Percentiles rank a stretch among this genome's conserved stretches.
Conservation (phyloP, 2,888 invertebrate genomes). For the Macrostomum cliftonense region DNA sequence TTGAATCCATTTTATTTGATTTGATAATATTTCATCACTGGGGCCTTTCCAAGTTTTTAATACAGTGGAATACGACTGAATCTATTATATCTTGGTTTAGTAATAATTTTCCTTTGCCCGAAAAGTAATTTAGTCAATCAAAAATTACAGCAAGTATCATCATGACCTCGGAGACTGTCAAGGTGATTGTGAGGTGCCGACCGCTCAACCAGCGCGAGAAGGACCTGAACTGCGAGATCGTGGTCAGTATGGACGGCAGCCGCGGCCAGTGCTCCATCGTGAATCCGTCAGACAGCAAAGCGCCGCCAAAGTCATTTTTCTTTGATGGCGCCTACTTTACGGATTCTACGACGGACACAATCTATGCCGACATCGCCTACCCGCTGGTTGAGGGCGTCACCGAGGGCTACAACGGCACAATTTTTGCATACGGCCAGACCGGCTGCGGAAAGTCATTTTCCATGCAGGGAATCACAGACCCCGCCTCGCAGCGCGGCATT, state of each 20-base stretch:
- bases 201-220: conserved; percentile 62
- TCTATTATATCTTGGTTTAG: too few species aligned
- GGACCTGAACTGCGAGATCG: conserved; percentile 48
- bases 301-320: conserved; percentile 44
- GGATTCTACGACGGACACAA: conserved; percentile 58
- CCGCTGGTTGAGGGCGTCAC: conserved; percentile 64
- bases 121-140: too few species aligned
- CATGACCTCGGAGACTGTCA: conserved; percentile 47
- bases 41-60: too few species aligned
- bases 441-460: conserved; percentile 76
- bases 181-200: conserved; percentile 65
- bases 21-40: too few species aligned
- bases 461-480: conserved; percentile 55
- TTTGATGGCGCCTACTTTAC: conserved; percentile 66
- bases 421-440: conserved; percentile 79
- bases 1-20: too few species aligned
- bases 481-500: conserved; percentile 42
- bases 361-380: conserved; percentile 69
- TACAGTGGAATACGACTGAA: too few species aligned
- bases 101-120: too few species aligned
- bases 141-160: too few species aligned
- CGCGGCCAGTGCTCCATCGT: conserved; percentile 45
- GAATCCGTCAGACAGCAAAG: conserved; percentile 24
- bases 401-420: conserved; percentile 76
- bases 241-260: conserved; percentile 41